Conservation (phyloP, 2,113 vertebrate genomes). For the Psettodes erumei region DNA sequence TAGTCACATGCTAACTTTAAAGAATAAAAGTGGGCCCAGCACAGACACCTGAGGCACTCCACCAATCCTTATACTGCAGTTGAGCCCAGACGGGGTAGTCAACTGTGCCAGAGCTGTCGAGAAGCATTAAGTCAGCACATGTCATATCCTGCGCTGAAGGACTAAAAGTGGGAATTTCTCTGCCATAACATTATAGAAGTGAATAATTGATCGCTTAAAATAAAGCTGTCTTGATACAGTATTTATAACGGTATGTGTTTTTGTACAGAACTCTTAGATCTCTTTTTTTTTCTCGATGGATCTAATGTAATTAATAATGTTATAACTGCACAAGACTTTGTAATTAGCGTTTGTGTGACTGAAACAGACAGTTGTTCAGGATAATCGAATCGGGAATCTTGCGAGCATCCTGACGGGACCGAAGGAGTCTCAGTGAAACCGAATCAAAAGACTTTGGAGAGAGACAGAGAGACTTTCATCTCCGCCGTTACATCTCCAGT, state of each 20-base stretch:
- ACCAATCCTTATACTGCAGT: background rate
- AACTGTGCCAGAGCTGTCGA: too few relatives aligned
- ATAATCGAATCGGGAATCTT: slow-evolving; percentile 13
- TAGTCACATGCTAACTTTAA: background rate
- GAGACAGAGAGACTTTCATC: slow-evolving; percentile 57
- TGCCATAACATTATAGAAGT: background rate
- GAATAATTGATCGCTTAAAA: background rate
- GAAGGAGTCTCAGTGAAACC: slow-evolving; percentile 39
- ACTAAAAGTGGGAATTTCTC: background rate
- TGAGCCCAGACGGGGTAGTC: too few relatives aligned
- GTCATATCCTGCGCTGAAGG: background rate
- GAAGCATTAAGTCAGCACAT: too few relatives aligned
- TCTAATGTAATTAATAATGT: background rate
- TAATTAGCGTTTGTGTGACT: background rate
- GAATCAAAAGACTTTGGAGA: slow-evolving; percentile 47
- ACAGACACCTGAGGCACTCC: background rate
- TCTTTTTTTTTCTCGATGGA: too few relatives aligned
- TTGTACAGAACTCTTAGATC: background rate
- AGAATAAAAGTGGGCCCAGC: background rate
- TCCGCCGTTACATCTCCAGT: slow-evolving; percentile 49
- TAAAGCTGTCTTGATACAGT: background rate
- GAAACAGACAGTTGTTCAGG: background rate
- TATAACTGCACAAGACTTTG: background rate
- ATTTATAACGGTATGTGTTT: background rate
- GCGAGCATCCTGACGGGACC: slow-evolving; percentile 12